These are phyloP conservation scores for human (Homo sapiens) DNA, from an alignment of 2,113 vertebrate species.

Conservation along the genomic window DNA sequence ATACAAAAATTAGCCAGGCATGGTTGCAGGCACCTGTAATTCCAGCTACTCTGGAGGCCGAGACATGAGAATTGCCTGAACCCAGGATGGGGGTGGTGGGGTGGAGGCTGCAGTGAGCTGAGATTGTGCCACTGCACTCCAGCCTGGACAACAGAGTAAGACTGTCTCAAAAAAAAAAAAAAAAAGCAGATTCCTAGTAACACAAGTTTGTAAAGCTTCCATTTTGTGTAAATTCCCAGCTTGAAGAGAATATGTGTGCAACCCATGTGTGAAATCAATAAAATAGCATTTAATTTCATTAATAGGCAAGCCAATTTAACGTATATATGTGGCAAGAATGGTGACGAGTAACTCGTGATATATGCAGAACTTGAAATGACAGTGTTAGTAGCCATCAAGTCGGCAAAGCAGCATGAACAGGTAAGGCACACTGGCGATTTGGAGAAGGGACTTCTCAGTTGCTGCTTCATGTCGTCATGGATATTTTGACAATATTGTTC, in stretches of 20 bases:
- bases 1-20: background rate
- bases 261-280: background rate
- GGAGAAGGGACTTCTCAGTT: background rate
- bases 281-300: background rate
- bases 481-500: background rate
- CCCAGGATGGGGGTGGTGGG: no score
- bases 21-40: no score
- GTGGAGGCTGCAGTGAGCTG: no score
- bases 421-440: background rate
- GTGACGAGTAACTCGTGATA: background rate
- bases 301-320: background rate
- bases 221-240: background rate
- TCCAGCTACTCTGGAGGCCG: no score
- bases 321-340: background rate
- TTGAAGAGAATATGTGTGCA: conserved; percentile 1
- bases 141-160: no score
- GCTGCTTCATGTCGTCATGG: background rate
- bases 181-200: background rate
- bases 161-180: no score
- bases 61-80: no score
- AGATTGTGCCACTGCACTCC: no score
- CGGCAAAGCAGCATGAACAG: background rate
- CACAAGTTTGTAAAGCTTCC: background rate
- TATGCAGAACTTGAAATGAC: background rate
- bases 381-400: background rate